Evolutionary conservation across 2,888 invertebrate species (phyloP), one percentile per base, ranked within the genome.

Genomic region (Volucella zonaria): DNA sequence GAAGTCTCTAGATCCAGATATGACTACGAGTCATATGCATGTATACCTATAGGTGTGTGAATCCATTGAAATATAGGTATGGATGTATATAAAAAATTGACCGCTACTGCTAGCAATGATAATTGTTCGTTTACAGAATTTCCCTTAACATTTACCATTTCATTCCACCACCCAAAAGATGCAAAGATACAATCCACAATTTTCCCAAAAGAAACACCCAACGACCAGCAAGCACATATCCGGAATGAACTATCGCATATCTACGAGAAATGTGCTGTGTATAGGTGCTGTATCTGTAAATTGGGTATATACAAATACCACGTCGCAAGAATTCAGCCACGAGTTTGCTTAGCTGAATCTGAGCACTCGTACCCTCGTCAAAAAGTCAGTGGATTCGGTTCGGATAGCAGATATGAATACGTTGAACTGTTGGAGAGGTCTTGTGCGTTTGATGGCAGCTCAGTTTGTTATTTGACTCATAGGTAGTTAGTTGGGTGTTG

Each of bases 381-480:
- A 54, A 66, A 3, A 71, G 68, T 31, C 74, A 71, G 45, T 6
- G 6, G 31, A 6, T 31, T 31, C 31, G 31, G 31, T 31, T 31
- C 31, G 6, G 6, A 6, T 31, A 31, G 31, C 31, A 31, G 31
- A 31, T 51, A 62, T 61, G 54, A 54, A 67, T 76, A 56, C 75
- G 59, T 75, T 75, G 71, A 75, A 83, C 71, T 83, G 75, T 78
- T 78, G 75, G 79, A 71, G 83, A 83, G 75, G 80, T 83, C 73
- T 81, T 73, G 68, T 85, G 80, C 81, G 81, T 67, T 76, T 62
- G 76, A 85, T 67, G 68, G 77, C 75, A 71, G 76, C 73, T 85
- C 85, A 85, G 85, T 85, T 85, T 80, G 80, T 80, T 83, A 61
- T 80, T 79, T 51, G 75, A 71, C 79, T 62, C 80, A 75, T 79